phyloP scores from a whole-genome alignment of 2,113 vertebrate species.

The Podilymbus podiceps region DNA sequence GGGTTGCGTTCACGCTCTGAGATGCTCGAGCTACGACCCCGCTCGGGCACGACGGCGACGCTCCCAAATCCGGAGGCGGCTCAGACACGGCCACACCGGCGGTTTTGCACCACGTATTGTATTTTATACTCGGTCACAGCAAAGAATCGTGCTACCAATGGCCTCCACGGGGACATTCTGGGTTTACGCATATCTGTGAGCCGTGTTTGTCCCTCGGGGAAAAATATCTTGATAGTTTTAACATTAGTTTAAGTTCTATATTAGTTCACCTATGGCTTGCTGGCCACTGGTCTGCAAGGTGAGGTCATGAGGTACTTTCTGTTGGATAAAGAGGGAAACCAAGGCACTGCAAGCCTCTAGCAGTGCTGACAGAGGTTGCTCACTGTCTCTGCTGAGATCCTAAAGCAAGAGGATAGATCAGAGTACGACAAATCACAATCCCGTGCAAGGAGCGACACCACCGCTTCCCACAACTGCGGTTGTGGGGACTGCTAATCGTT shows the following conservation, averaged over 20 bases:
- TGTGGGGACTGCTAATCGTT: not conserved
- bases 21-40: not conserved
- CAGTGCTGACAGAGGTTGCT: not conserved
- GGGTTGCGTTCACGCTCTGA: accelerated
- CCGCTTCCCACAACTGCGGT: not conserved
- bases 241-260: not conserved
- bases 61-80: accelerated
- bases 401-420: not conserved
- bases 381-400: not conserved
- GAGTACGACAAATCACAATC: not conserved
- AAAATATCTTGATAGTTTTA: not conserved
- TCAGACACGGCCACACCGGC: not conserved
- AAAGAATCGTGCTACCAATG: not conserved
- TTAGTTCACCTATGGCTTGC: accelerated
- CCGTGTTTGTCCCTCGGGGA: not conserved
- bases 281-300: not conserved
- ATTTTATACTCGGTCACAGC: not conserved
- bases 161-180: not conserved
- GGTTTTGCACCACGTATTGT: accelerated
- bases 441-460: not conserved
- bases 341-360: not conserved
- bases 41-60: accelerated
- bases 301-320: not conserved
- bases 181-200: not conserved
- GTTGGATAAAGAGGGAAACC: not conserved